Conservation (phyloP, 2,888 invertebrate genomes). For the Drosophila planitibia region DNA sequence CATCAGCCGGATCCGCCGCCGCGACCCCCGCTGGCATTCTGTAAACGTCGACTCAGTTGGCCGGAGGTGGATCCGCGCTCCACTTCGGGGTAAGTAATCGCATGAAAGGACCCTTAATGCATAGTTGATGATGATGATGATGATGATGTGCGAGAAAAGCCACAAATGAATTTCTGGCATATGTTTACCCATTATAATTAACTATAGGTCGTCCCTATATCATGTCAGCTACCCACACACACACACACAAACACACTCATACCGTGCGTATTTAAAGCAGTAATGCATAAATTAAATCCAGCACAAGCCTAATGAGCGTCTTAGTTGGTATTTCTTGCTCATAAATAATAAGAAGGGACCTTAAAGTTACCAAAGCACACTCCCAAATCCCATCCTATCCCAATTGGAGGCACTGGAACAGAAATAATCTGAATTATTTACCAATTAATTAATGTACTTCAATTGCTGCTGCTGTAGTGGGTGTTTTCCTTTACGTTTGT, state of each 20-base stretch:
- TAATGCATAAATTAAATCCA: constrained; percentile 64
- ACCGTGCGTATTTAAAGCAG: constrained; percentile 26
- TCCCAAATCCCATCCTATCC: background rate
- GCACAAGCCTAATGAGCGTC: constrained; percentile 25
- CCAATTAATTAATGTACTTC: constrained; percentile 79
- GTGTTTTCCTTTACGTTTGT: constrained; percentile 44
- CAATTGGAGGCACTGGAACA: background rate
- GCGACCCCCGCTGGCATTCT: constrained; percentile 90
- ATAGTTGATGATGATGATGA: constrained; percentile 58
- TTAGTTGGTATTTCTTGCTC: constrained; percentile 18
- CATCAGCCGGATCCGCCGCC: constrained; percentile 86
- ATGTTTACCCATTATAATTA: constrained; percentile 64
- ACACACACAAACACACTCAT: background rate
- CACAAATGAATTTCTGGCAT: constrained; percentile 54
- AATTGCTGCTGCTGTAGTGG: constrained; percentile 47
- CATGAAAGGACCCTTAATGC: constrained; percentile 40
- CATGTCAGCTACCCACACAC: background rate
- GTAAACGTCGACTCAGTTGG: constrained; percentile 92
- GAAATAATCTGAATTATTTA: constrained; percentile 68
- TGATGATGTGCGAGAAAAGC: constrained; percentile 31
- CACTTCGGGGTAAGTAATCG: constrained; percentile 90
- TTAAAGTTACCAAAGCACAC: background rate
- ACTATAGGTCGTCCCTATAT: constrained; percentile 6
- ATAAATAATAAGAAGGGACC: constrained; percentile 25
- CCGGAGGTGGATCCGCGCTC: constrained; percentile 94